Conservation (phyloP, 1,140 invertebrate species). For the Helicoverpa armigera region DNA sequence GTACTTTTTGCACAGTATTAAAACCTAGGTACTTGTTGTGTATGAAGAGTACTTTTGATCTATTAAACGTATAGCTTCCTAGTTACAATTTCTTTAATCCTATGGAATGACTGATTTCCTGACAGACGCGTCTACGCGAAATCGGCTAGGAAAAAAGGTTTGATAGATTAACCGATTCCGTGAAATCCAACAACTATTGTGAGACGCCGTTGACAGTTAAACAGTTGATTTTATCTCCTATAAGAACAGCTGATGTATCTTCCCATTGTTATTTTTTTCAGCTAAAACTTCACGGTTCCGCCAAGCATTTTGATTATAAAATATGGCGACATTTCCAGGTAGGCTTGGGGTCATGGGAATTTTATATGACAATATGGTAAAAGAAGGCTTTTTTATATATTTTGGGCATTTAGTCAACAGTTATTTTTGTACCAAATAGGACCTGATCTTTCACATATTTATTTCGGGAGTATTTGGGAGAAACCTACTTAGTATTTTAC, state of each 20-base stretch:
- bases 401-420: not conserved
- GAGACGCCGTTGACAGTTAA: not conserved
- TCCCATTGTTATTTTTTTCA: slow-evolving; percentile 27
- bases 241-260: slow-evolving; percentile 31
- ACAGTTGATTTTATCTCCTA: slow-evolving; percentile 35
- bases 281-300: slow-evolving; percentile 33
- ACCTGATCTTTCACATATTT: not conserved
- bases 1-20: too few species aligned
- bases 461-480: too few species aligned
- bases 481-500: too few species aligned
- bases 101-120: too few species aligned
- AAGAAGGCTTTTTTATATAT: slow-evolving; percentile 18
- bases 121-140: not conserved
- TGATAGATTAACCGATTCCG: not conserved
- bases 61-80: too few species aligned
- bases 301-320: slow-evolving; percentile 9
- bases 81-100: too few species aligned
- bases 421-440: not conserved
- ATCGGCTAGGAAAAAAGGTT: not conserved
- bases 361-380: slow-evolving; percentile 1
- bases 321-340: slow-evolving; percentile 25
- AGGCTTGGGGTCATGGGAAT: slow-evolving; percentile 28
- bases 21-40: too few species aligned
- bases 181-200: not conserved
- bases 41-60: too few species aligned